These are phyloP conservation scores for Elysia crispata DNA, from an alignment of 2,888 invertebrate species.

Conservation along the genomic window DNA sequence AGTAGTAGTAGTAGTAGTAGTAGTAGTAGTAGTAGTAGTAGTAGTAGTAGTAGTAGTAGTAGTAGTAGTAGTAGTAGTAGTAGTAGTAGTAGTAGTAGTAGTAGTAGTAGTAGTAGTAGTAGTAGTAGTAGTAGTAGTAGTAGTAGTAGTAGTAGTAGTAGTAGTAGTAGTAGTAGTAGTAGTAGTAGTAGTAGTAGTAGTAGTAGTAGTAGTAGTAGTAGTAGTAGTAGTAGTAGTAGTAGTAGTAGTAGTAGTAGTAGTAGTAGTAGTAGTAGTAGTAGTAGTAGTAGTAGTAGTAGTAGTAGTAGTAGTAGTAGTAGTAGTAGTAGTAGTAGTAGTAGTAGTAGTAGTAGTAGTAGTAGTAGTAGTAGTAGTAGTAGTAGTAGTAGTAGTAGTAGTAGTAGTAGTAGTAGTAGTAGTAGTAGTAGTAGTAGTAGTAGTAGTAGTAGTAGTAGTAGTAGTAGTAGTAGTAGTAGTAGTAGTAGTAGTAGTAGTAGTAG, in stretches of 20 bases:
- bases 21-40: background rate
- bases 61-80: constrained; percentile 31
- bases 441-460: background rate
- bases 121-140: constrained; percentile 21
- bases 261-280: constrained; percentile 9
- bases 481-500: constrained; percentile 4
- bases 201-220: constrained; percentile 29
- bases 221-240: constrained; percentile 34
- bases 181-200: constrained; percentile 31
- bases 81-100: constrained; percentile 26
- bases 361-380: constrained; percentile 47
- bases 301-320: constrained; percentile 35
- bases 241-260: constrained; percentile 3
- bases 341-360: constrained; percentile 50
- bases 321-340: constrained; percentile 42
- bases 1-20: constrained; percentile 2
- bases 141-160: constrained; percentile 26
- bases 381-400: constrained; percentile 13
- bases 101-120: constrained; percentile 32
- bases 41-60: constrained; percentile 1
- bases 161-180: constrained; percentile 26
- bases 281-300: constrained; percentile 9
- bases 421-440: constrained; percentile 25
- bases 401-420: constrained; percentile 24
- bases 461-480: constrained; percentile 17